Conservation (phyloP, 2,797 vertebrate genomes). For the Ctenopoma kingsleyae region DNA sequence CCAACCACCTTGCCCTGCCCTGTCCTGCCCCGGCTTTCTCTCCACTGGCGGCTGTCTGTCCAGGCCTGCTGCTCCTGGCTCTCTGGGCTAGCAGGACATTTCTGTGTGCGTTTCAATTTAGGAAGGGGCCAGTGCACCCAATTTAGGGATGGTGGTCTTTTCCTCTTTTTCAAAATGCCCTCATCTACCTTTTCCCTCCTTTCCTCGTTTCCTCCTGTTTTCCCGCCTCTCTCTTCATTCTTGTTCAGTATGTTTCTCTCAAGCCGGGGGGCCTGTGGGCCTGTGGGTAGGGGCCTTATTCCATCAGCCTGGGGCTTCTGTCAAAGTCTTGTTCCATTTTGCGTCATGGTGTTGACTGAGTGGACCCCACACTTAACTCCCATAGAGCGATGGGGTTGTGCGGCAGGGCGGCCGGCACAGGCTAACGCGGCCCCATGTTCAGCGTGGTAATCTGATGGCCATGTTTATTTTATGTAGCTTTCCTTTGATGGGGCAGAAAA, state of each 20-base stretch:
- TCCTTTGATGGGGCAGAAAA: constrained; percentile 88
- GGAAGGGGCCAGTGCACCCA: constrained; percentile 46
- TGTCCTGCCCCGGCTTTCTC: constrained; percentile 60
- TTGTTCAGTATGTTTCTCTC: constrained; percentile 72
- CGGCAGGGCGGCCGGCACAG: constrained; percentile 74
- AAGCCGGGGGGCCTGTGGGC: constrained; percentile 79
- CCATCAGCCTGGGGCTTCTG: constrained; percentile 87
- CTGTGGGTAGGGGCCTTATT: constrained; percentile 87
- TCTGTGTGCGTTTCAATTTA: constrained; percentile 60
- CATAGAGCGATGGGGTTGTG: constrained; percentile 79
- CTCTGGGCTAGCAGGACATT: constrained; percentile 34
- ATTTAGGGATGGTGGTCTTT: constrained; percentile 66
- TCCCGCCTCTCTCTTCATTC: constrained; percentile 54
- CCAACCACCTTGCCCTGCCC: constrained; percentile 68
- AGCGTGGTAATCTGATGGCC: constrained; percentile 88
- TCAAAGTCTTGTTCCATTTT: constrained; percentile 90
- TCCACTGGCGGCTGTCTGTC: constrained; percentile 76
- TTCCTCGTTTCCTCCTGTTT: constrained; percentile 64
- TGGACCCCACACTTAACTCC: constrained; percentile 89
- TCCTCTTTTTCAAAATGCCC: constrained; percentile 62
- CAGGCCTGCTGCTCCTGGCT: constrained; percentile 45
- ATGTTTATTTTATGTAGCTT: constrained; percentile 90
- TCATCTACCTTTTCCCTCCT: constrained; percentile 68
- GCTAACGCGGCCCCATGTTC: constrained; percentile 84
- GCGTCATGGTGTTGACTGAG: constrained; percentile 90